Evolutionary conservation across 35 echinoderm and acorn worm genomes (phyloP).

Genomic region (Apostichopus parvimensis): DNA sequence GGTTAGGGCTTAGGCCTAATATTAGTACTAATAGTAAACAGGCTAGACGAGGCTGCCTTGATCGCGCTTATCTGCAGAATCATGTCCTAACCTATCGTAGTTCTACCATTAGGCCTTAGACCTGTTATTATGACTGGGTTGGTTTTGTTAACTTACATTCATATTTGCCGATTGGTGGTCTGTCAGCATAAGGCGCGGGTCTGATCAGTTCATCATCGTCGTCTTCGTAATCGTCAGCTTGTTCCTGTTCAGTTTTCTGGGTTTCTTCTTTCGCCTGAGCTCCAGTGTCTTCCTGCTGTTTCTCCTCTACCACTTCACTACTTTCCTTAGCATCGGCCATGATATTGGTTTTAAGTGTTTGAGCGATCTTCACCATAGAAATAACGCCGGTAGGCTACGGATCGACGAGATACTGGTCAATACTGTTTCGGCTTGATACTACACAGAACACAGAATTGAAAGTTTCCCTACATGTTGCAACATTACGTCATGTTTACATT

Average conservation of each 20-base stretch:
- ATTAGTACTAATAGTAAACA: too few relatives aligned
- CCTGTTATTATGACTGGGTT: background rate
- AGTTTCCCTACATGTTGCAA: too few relatives aligned
- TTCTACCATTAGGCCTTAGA: background rate
- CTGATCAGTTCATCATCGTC: background rate
- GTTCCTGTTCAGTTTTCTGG: background rate
- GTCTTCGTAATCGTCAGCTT: background rate
- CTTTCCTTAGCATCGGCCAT: background rate
- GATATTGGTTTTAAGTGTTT: background rate
- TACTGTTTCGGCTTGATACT: too few relatives aligned
- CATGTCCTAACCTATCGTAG: background rate
- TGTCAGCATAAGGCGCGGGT: constrained; percentile 45
- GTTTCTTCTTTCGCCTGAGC: background rate
- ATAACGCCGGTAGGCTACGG: too few relatives aligned
- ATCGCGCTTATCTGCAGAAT: too few relatives aligned
- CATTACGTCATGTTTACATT: too few relatives aligned
- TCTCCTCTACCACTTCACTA: background rate
- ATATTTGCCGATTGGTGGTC: constrained; percentile 49
- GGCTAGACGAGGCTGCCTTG: too few relatives aligned
- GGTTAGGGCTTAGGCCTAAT: too few relatives aligned
- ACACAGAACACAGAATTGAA: too few relatives aligned
- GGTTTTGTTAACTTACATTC: constrained; percentile 10
- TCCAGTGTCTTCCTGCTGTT: background rate
- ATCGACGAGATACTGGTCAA: too few relatives aligned
- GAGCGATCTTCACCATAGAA: too few relatives aligned